Evolutionary conservation across 2,113 vertebrate genomes (phyloP).

Genomic region (Ciconia boyciana): DNA sequence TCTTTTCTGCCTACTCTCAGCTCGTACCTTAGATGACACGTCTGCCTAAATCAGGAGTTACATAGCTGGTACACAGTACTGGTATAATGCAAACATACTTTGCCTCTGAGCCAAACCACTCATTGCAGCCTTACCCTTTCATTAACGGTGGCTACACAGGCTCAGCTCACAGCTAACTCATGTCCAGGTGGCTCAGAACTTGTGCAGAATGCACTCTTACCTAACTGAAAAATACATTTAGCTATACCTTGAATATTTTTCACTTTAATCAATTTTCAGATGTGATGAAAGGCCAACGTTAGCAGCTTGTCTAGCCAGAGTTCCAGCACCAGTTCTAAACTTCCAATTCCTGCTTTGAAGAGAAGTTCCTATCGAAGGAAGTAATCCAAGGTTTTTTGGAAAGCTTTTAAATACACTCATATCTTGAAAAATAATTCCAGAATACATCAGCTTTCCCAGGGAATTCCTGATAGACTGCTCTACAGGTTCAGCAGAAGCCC

Average conservation of each 20-base stretch:
- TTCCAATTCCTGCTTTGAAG: background rate
- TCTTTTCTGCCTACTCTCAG: background rate
- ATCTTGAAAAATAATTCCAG: background rate
- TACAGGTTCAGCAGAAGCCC: background rate
- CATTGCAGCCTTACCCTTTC: background rate
- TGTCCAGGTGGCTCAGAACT: background rate
- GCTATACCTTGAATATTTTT: background rate
- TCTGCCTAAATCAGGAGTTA: background rate
- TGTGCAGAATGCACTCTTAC: background rate
- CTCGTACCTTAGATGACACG: background rate
- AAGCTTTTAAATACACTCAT: background rate
- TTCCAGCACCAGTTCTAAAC: background rate
- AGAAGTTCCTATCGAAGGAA: background rate
- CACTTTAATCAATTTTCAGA: background rate
- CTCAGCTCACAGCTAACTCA: background rate
- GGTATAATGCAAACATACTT: background rate
- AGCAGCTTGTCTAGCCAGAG: background rate
- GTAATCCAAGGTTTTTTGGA: background rate
- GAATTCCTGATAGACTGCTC: background rate
- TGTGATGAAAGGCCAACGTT: background rate
- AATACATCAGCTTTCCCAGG: background rate
- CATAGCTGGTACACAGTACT: fast-evolving
- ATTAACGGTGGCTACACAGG: background rate
- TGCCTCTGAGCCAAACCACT: background rate
- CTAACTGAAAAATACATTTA: background rate